Evolutionary conservation across 2,113 vertebrate species (phyloP), one percentile per base, ranked within the genome.

Genomic region (Gadus chalcogrammus): DNA sequence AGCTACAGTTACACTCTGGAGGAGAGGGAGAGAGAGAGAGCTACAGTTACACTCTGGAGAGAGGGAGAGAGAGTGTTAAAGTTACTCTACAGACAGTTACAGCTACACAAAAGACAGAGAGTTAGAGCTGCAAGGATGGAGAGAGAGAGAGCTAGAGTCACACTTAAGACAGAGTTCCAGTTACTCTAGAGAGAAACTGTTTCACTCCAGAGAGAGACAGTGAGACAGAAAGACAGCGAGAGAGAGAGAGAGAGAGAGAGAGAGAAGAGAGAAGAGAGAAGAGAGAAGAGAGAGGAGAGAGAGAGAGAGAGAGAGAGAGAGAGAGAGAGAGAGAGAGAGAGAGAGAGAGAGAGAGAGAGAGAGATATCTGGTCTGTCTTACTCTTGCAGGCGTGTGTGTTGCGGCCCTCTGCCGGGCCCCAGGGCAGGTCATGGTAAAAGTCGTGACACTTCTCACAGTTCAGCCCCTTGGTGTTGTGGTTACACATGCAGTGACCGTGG

Each of bases 401-500:
- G 65, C 96, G 95, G 24, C 97, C 97, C 89, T 99, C 96, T 0
- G 97, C 97, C 0, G 97, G 97, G 84, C 93, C 93, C 97, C 97
- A 99, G 2, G 97, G 96, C 60, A 96, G 85, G 61, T 99, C 95
- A 0, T 98, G 95, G 84, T 98, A 93, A 84, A 99, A 99, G 69
- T 98, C 95, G 90, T 95, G 87, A 84, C 97, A 99, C 77, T 84
- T 88, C 52, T 99, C 97, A 85, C 96, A 99, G 90, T 99, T 99
- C 72, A 99, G 87, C 58, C 97, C 97, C 87, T 93, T 96, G 1
- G 97, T 99, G 82, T 98, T 95, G 86, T 99, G 97, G 73, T 96
- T 95, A 79, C 97, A 99, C 94, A 97, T 94, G 84, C 97, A 99
- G 82, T 96, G 95, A 3, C 97, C 97, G 0, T 98, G 96, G 61